Conservation (phyloP, 35 echinoderm and acorn worm genomes). For the Ptychodera flava region DNA sequence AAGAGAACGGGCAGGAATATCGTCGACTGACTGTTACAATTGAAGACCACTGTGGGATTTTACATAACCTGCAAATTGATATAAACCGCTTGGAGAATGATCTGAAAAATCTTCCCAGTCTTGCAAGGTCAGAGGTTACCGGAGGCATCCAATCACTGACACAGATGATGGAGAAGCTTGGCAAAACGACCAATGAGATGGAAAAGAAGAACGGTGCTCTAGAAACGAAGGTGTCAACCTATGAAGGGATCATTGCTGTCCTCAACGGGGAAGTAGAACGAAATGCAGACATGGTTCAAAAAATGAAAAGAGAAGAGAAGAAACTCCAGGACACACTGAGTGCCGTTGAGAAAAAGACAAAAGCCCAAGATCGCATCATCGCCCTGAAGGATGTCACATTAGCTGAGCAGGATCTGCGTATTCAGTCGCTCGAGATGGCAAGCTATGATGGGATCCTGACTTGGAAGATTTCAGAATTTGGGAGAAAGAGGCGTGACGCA, state of each 20-base stretch:
- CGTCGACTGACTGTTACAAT: not conserved
- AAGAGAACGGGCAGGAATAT: not conserved
- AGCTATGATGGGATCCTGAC: constrained; percentile 78
- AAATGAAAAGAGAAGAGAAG: not conserved
- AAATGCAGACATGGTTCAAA: not conserved
- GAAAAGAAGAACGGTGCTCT: not conserved
- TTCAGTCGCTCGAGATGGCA: constrained; percentile 71
- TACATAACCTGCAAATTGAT: not conserved
- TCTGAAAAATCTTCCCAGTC: not conserved
- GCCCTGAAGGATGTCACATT: constrained; percentile 34
- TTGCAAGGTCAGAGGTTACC: not conserved
- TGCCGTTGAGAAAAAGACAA: not conserved
- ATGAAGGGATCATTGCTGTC: not conserved
- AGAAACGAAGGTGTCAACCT: not conserved
- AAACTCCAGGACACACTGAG: not conserved
- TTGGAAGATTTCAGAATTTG: constrained; percentile 93
- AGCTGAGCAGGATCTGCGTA: constrained; percentile 80
- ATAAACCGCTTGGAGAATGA: not conserved
- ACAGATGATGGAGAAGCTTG: not conserved
- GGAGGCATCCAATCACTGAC: not conserved
- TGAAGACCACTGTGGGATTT: not conserved
- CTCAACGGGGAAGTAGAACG: not conserved
- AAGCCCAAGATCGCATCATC: not conserved
- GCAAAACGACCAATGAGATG: not conserved
- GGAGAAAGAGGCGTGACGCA: constrained; percentile 69